These are phyloP conservation scores for Protodeltote pygarga DNA, from an alignment of 2,888 invertebrate species.

Conservation along the genomic window DNA sequence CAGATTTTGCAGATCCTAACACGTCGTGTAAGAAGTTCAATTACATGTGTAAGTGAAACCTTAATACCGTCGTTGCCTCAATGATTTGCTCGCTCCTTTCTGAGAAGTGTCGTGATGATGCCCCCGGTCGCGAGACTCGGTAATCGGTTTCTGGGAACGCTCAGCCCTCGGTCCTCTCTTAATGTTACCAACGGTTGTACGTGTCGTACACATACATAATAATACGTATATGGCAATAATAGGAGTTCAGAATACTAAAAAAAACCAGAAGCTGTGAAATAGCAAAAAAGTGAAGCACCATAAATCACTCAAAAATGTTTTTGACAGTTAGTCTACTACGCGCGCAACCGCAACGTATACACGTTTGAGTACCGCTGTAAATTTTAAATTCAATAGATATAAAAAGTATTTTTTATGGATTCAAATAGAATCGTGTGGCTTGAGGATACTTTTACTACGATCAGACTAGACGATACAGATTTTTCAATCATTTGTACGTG, in stretches of 20 bases:
- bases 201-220: slow-evolving; percentile 9
- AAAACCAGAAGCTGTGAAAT: too few relatives aligned
- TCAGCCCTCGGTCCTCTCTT: slow-evolving; percentile 31
- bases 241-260: slow-evolving; percentile 19
- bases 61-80: slow-evolving; percentile 34
- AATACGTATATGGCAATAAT: slow-evolving; percentile 34
- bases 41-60: slow-evolving; percentile 39
- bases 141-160: slow-evolving; percentile 48
- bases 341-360: too few relatives aligned
- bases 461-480: too few relatives aligned
- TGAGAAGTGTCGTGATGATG: slow-evolving; percentile 47
- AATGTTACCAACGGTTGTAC: slow-evolving; percentile 14
- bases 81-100: slow-evolving; percentile 39
- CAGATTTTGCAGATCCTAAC: slow-evolving; percentile 37
- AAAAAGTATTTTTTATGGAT: too few relatives aligned
- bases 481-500: too few relatives aligned
- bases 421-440: too few relatives aligned
- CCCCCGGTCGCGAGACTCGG: slow-evolving; percentile 33
- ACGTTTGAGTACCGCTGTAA: too few relatives aligned
- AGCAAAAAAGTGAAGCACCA: too few relatives aligned
- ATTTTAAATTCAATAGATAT: too few relatives aligned
- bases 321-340: too few relatives aligned
- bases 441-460: too few relatives aligned
- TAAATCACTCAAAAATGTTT: too few relatives aligned
- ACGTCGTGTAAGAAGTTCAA: slow-evolving; percentile 43